A percentile compares a stretch with the other conserved stretches of the same genome.
Conservation (phyloP, 30 jellyfish, hydroid and myxozoan genomes). For the Haliclystus octoradiatus region DNA sequence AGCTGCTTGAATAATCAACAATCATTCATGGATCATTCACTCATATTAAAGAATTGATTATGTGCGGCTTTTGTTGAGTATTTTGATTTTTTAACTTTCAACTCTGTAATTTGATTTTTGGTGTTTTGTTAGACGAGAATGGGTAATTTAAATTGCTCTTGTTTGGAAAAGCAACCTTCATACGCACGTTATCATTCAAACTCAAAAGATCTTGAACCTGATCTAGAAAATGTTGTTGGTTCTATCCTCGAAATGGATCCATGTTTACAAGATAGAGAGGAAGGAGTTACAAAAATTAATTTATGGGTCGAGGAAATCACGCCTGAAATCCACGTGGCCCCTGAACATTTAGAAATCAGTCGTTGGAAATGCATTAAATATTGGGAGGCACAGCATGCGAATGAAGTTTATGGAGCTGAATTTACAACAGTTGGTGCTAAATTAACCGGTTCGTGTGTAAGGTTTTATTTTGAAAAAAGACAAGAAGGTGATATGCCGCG, state of each 20-base stretch:
- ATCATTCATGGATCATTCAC: too few species aligned
- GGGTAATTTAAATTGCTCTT: slow-evolving; percentile 9
- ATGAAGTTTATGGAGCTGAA: slow-evolving; percentile 83
- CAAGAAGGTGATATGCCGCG: slow-evolving; percentile 67
- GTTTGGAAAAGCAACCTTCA: slow-evolving; percentile 56
- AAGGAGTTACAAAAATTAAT: slow-evolving; percentile 77
- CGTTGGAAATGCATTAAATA: slow-evolving; percentile 90
- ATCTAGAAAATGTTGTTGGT: slow-evolving; percentile 72
- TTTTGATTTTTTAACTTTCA: too few species aligned
- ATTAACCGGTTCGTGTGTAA: slow-evolving; percentile 78
- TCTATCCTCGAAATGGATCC: slow-evolving; percentile 86
- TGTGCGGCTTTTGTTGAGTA: too few species aligned
- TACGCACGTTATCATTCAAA: slow-evolving; percentile 82
- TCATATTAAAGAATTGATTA: too few species aligned
- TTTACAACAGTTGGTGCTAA: slow-evolving; percentile 45
- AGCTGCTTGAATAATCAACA: too few species aligned
- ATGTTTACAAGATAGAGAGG: slow-evolving; percentile 82
- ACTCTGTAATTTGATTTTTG: too few species aligned
- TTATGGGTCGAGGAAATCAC: slow-evolving; percentile 90
- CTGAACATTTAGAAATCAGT: slow-evolving; percentile 71
- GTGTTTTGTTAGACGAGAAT: too few species aligned
- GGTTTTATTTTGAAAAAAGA: slow-evolving; percentile 79
- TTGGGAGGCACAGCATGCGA: slow-evolving; percentile 94
- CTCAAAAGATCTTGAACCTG: slow-evolving; percentile 59
- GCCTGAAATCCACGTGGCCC: slow-evolving; percentile 71